phyloP scores from a whole-genome alignment of 1,140 invertebrate genomes.

The Ceratoteleas bidentatus region DNA sequence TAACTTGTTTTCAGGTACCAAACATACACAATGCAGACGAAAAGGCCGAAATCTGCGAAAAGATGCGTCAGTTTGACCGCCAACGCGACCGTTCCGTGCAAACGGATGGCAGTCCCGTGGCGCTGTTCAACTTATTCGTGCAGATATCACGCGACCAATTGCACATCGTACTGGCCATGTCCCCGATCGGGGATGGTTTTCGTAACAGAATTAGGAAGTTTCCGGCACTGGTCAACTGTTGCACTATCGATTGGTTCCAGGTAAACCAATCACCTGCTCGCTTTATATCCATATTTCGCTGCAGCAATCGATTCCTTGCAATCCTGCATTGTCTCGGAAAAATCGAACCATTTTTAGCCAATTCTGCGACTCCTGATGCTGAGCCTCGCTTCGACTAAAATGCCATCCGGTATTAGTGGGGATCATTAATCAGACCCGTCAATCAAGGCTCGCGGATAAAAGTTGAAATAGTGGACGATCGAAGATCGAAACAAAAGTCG shows the following conservation, averaged over 20 bases:
- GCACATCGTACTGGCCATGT: slow-evolving; percentile 96
- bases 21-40: slow-evolving; percentile 95
- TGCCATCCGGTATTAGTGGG: background rate
- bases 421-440: background rate
- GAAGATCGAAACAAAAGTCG: background rate
- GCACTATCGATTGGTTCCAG: slow-evolving; percentile 99
- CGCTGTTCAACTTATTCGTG: slow-evolving; percentile 96
- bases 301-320: background rate
- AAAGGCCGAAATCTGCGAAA: slow-evolving; percentile 95
- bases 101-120: slow-evolving; percentile 94
- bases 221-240: slow-evolving; percentile 97
- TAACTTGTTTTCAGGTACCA: slow-evolving; percentile 84
- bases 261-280: slow-evolving; percentile 79
- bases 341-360: too few species aligned
- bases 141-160: slow-evolving; percentile 94
- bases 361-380: background rate
- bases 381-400: background rate
- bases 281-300: slow-evolving; percentile 15
- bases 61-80: slow-evolving; percentile 94
- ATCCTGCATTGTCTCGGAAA: background rate
- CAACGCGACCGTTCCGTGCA: slow-evolving; percentile 94
- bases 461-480: background rate
- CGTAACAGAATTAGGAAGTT: slow-evolving; percentile 95
- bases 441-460: background rate
- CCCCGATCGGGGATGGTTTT: slow-evolving; percentile 93